phyloP scores from a whole-genome alignment of 2,797 vertebrate species.

The Hybognathus amarus region DNA sequence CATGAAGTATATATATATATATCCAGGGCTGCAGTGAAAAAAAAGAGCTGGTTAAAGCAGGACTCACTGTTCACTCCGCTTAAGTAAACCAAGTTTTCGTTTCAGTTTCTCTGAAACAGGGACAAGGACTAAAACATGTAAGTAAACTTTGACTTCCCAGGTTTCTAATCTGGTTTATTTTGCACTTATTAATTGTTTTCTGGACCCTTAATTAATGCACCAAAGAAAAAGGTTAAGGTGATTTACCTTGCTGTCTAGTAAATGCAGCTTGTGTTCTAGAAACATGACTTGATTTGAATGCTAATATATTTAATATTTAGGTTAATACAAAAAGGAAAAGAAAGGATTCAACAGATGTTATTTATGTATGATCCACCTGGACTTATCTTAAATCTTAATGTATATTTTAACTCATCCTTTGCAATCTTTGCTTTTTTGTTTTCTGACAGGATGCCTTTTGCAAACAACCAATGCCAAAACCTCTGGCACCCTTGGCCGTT shows the following conservation, averaged over 20 bases:
- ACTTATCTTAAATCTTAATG: neutral
- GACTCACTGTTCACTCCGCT: neutral
- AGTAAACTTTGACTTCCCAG: slow-evolving; percentile 1
- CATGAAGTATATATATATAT: neutral
- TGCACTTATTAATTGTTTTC: neutral
- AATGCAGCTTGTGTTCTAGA: neutral
- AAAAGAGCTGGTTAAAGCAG: neutral
- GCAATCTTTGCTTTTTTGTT: neutral
- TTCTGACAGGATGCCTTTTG: neutral
- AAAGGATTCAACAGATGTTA: neutral
- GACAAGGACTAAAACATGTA: slow-evolving; percentile 21
- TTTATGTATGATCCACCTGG: neutral
- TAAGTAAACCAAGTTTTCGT: neutral
- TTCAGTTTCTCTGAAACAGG: neutral
- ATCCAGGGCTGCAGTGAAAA: neutral
- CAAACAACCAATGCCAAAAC: neutral
- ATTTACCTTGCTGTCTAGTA: neutral
- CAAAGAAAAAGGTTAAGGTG: neutral
- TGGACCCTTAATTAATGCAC: neutral
- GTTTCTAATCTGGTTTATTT: neutral
- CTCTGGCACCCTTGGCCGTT: neutral
- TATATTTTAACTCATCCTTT: neutral
- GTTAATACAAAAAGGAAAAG: neutral
- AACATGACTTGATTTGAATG: neutral
- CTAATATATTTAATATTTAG: neutral